A percentile compares a stretch with the other conserved stretches of the same genome.
phyloP scores from a whole-genome alignment of 1,140 invertebrate genomes.

The Halesus radiatus region DNA sequence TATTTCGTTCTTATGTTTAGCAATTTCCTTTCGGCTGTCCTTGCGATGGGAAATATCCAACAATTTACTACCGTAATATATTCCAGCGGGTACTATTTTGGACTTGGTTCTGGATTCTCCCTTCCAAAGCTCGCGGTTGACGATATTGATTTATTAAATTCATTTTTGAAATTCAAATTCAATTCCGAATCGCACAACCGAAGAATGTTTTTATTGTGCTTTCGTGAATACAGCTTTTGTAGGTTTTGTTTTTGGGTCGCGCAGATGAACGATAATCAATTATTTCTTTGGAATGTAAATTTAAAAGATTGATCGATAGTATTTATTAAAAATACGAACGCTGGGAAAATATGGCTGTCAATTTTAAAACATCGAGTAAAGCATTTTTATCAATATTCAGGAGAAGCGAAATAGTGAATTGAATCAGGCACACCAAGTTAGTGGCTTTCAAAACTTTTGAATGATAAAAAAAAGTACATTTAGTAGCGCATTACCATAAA shows the following conservation, averaged over 20 bases:
- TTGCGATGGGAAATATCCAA: constrained; percentile 47
- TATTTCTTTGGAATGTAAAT: background rate
- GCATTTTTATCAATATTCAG: too few relatives aligned
- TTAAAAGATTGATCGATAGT: too few relatives aligned
- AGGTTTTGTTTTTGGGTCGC: background rate
- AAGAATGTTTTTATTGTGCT: constrained; percentile 2
- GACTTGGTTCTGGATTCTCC: constrained; percentile 42
- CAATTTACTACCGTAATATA: constrained; percentile 56
- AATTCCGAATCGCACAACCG: background rate
- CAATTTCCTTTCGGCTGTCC: constrained; percentile 55
- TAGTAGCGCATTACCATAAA: too few relatives aligned
- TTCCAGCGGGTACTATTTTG: constrained; percentile 50
- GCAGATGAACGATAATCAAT: constrained; percentile 1
- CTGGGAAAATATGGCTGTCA: too few relatives aligned
- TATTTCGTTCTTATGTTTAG: constrained; percentile 50
- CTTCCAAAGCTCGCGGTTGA: constrained; percentile 42
- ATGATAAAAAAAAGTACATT: too few relatives aligned
- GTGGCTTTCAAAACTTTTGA: too few relatives aligned
- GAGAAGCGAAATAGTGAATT: too few relatives aligned
- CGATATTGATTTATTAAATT: constrained; percentile 54
- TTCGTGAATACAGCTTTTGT: background rate
- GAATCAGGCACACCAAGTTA: too few relatives aligned
- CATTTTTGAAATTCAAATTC: constrained; percentile 49
- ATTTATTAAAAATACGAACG: too few relatives aligned
- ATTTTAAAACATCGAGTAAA: too few relatives aligned